Conservation (phyloP, 1,140 invertebrate genomes). For the Belonocnema kinseyi region DNA sequence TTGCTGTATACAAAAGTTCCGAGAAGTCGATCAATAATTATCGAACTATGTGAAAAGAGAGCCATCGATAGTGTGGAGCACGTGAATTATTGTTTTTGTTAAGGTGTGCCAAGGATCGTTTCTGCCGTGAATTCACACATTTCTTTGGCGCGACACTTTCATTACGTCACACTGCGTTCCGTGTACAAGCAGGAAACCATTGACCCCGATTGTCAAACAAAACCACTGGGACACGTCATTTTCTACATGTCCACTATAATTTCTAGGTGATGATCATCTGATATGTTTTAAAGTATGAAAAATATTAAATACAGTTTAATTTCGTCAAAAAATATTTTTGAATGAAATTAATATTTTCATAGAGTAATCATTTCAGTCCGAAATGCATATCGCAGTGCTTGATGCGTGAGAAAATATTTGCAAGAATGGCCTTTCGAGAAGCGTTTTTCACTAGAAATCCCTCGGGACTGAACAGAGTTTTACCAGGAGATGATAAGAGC, state of each 20-base stretch:
- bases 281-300: neutral
- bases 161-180: neutral
- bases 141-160: slow-evolving; percentile 18
- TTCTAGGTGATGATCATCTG: slow-evolving; percentile 7
- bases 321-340: too few relatives aligned
- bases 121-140: slow-evolving; percentile 19
- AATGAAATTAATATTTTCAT: too few relatives aligned
- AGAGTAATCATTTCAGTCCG: too few relatives aligned
- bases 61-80: too few relatives aligned
- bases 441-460: too few relatives aligned
- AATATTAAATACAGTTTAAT: too few relatives aligned
- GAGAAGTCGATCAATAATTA: too few relatives aligned
- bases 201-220: slow-evolving; percentile 23
- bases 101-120: neutral
- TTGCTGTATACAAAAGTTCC: too few relatives aligned
- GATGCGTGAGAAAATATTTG: too few relatives aligned
- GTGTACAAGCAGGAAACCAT: slow-evolving; percentile 6
- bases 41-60: too few relatives aligned
- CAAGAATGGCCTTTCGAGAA: too few relatives aligned
- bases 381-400: too few relatives aligned
- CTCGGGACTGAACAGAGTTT: neutral
- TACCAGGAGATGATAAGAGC: slow-evolving; percentile 37
- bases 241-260: slow-evolving; percentile 12
- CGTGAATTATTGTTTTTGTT: neutral
- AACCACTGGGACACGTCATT: slow-evolving; percentile 3